A percentile compares a stretch with the other conserved stretches of the same genome.
phyloP scores from a whole-genome alignment of 2,888 invertebrate species.

The Perizoma flavofasciatum region DNA sequence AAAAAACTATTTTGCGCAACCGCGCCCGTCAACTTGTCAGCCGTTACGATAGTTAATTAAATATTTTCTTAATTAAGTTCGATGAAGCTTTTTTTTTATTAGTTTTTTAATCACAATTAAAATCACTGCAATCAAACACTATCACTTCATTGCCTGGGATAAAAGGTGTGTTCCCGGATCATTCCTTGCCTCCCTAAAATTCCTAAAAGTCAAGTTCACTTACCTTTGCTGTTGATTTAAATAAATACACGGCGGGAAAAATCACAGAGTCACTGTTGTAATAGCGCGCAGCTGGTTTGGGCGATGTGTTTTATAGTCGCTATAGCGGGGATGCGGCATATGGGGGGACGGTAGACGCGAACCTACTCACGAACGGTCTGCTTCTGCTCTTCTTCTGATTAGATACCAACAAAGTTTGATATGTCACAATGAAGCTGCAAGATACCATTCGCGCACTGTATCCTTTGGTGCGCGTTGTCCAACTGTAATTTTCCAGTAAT shows the following conservation, averaged over 20 bases:
- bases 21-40: conserved; percentile 39
- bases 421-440: background rate
- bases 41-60: conserved; percentile 34
- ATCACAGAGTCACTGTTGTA: conserved; percentile 82
- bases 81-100: conserved; percentile 6
- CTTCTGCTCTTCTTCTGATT: conserved; percentile 16
- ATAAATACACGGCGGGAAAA: conserved; percentile 77
- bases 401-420: conserved; percentile 4
- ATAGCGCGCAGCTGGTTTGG: conserved; percentile 81
- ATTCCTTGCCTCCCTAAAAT: conserved; percentile 54
- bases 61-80: conserved; percentile 38
- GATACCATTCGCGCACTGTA: too few species aligned
- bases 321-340: conserved; percentile 75
- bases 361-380: conserved; percentile 40
- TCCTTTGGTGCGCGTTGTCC: too few species aligned
- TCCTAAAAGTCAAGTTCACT: conserved; percentile 57
- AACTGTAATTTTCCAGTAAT: too few species aligned
- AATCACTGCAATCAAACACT: conserved; percentile 33
- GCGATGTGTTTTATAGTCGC: conserved; percentile 75
- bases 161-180: conserved; percentile 46
- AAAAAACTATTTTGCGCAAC: conserved; percentile 47
- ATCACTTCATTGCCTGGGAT: conserved; percentile 25
- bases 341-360: conserved; percentile 55
- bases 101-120: conserved; percentile 28
- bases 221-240: conserved; percentile 72